Conservation (phyloP, 2,113 vertebrate species). For the Verasper variegatus region DNA sequence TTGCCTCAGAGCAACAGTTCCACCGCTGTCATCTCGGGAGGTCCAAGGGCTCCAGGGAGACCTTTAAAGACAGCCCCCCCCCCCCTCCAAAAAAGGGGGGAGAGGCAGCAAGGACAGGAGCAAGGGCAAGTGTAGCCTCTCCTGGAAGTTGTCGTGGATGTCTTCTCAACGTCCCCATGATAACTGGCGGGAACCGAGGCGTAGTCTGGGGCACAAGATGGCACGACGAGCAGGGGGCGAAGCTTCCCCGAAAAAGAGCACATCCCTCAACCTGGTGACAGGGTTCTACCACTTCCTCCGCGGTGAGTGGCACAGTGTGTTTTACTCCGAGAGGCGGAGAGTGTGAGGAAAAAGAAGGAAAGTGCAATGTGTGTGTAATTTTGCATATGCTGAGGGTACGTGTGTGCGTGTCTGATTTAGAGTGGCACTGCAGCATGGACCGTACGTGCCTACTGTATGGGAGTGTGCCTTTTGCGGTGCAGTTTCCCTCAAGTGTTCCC, state of each 20-base stretch:
- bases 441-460: constrained; percentile 33
- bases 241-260: constrained; percentile 76
- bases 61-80: constrained; percentile 49
- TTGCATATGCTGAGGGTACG: constrained; percentile 9
- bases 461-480: constrained; percentile 39
- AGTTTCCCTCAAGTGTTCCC: constrained; percentile 25
- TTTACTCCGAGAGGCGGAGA: constrained; percentile 26
- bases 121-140: constrained; percentile 70
- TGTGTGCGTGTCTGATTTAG: constrained; percentile 24
- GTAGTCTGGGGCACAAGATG: constrained; percentile 75
- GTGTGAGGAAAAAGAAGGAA: constrained; percentile 16
- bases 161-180: constrained; percentile 67
- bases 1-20: constrained; percentile 69
- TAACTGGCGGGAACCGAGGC: constrained; percentile 60
- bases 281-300: constrained; percentile 81
- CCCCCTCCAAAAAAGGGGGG: constrained; percentile 12
- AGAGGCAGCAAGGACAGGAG: constrained; percentile 73
- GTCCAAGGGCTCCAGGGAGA: constrained; percentile 38
- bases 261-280: constrained; percentile 82
- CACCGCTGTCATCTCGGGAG: constrained; percentile 59
- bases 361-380: constrained; percentile 26
- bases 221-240: constrained; percentile 74
- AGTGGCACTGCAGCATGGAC: constrained; percentile 53
- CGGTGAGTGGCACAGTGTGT: constrained; percentile 83
- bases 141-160: constrained; percentile 59